Percentiles rank a stretch among this genome's conserved stretches.
phyloP scores from a whole-genome alignment of 2,113 vertebrate genomes.

The Erythrocebus patas region DNA sequence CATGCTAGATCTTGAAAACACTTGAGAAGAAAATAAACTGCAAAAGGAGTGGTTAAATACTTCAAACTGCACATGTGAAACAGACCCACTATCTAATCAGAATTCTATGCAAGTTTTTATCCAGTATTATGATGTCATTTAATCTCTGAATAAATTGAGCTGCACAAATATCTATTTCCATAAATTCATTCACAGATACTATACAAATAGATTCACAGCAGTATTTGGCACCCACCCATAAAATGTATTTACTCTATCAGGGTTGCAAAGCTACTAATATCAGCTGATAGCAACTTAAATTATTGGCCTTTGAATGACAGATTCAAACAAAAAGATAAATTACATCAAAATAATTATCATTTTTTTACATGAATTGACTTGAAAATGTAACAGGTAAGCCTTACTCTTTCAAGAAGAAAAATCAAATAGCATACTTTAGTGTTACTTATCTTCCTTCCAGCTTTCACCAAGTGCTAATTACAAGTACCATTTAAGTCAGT shows the following conservation, averaged over 20 bases:
- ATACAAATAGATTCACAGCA: constrained; percentile 54
- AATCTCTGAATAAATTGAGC: constrained; percentile 48
- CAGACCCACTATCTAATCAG: constrained; percentile 34
- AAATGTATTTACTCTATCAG: constrained; percentile 53
- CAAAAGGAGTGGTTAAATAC: constrained; percentile 58
- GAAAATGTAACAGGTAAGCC: constrained; percentile 31
- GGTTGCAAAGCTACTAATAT: constrained; percentile 40
- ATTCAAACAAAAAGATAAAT: constrained; percentile 65
- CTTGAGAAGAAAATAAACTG: constrained; percentile 72
- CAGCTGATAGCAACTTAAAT: constrained; percentile 65
- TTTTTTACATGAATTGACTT: constrained; percentile 60
- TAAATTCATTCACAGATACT: constrained; percentile 33
- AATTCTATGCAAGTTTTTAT: constrained; percentile 7
- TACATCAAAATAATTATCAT: constrained; percentile 62
- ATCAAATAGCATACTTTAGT: constrained; percentile 75
- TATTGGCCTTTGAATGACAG: neutral
- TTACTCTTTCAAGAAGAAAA: constrained; percentile 53
- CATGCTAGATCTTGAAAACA: constrained; percentile 52
- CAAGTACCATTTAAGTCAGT: constrained; percentile 81
- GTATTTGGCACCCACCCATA: constrained; percentile 53
- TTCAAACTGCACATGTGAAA: constrained; percentile 67
- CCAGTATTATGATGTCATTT: constrained; percentile 27
- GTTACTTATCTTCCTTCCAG: constrained; percentile 78
- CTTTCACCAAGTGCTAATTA: constrained; percentile 80
- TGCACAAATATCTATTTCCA: constrained; percentile 52